Evolutionary conservation across 2,888 invertebrate species (phyloP).

Genomic region (Zhengitettix transpicula): DNA sequence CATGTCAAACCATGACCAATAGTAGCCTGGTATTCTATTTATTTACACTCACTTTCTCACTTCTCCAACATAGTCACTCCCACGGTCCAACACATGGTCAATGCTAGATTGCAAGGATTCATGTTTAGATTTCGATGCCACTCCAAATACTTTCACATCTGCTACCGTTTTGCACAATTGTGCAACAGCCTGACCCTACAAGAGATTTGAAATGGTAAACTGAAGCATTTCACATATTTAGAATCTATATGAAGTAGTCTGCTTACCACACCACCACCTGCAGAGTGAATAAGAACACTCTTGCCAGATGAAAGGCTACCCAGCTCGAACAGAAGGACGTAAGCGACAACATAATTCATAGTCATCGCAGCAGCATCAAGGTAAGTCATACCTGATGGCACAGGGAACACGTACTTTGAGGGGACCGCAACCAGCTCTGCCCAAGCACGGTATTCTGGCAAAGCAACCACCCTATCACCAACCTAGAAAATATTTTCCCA

Average conservation of each 20-base stretch:
- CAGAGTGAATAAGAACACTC: conserved; percentile 66
- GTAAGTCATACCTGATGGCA: conserved; percentile 57
- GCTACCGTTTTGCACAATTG: conserved; percentile 66
- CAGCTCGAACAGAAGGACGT: conserved; percentile 70
- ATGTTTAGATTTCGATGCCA: conserved; percentile 71
- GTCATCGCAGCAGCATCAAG: conserved; percentile 70
- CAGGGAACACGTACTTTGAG: conserved; percentile 60
- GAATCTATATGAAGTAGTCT: not conserved
- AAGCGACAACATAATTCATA: conserved; percentile 73
- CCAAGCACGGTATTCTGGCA: conserved; percentile 75
- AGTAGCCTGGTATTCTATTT: not conserved
- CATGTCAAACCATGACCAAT: not conserved
- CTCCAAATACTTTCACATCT: conserved; percentile 67
- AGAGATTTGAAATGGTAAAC: conserved; percentile 12
- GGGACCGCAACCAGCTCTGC: conserved; percentile 69
- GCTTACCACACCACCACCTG: conserved; percentile 79
- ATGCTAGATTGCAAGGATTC: conserved; percentile 58
- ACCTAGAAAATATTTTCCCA: conserved; percentile 32
- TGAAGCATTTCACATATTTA: too few relatives aligned
- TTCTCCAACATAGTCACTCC: conserved; percentile 67
- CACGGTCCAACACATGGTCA: conserved; percentile 63
- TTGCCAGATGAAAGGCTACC: conserved; percentile 62
- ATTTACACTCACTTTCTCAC: conserved; percentile 53
- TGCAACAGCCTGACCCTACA: conserved; percentile 68
- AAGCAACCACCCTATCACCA: conserved; percentile 65